phyloP scores from a whole-genome alignment of 1,140 invertebrate species.

The Cheumatopsyche charites region DNA sequence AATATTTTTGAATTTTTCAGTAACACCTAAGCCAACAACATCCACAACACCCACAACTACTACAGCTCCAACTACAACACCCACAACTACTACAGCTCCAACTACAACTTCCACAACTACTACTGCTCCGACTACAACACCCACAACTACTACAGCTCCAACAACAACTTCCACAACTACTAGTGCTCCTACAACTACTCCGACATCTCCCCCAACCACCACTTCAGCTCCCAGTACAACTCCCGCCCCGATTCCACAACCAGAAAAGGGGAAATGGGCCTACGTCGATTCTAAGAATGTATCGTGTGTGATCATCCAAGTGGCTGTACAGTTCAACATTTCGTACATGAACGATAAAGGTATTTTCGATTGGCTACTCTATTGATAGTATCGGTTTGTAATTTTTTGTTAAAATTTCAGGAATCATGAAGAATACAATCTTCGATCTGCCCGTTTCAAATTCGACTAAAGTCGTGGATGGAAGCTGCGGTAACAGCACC shows the following conservation, averaged over 20 bases:
- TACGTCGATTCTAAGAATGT: slow-evolving; percentile 54
- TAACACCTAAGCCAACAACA: neutral
- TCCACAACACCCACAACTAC: neutral
- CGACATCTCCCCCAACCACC: slow-evolving; percentile 49
- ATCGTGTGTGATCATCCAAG: slow-evolving; percentile 66
- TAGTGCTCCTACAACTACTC: slow-evolving; percentile 49
- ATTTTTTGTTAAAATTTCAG: slow-evolving; percentile 32
- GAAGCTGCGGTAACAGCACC: slow-evolving; percentile 56
- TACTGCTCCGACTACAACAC: slow-evolving; percentile 20
- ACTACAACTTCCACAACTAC: slow-evolving; percentile 10
- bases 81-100: neutral
- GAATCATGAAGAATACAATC: slow-evolving; percentile 49
- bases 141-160: slow-evolving; percentile 48
- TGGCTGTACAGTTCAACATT: slow-evolving; percentile 68
- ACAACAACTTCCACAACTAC: slow-evolving; percentile 52
- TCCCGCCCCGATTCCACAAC: slow-evolving; percentile 53
- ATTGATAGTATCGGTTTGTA: neutral
- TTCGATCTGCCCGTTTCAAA: slow-evolving; percentile 58
- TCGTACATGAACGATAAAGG: slow-evolving; percentile 60
- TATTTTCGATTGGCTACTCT: slow-evolving; percentile 37
- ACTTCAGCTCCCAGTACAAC: slow-evolving; percentile 51
- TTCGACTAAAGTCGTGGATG: slow-evolving; percentile 51
- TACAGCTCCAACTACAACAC: neutral
- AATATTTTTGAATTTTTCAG: no score
- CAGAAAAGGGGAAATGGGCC: slow-evolving; percentile 63